phyloP scores from a whole-genome alignment of 2,113 vertebrate genomes.

The Salvelinus fontinalis region DNA sequence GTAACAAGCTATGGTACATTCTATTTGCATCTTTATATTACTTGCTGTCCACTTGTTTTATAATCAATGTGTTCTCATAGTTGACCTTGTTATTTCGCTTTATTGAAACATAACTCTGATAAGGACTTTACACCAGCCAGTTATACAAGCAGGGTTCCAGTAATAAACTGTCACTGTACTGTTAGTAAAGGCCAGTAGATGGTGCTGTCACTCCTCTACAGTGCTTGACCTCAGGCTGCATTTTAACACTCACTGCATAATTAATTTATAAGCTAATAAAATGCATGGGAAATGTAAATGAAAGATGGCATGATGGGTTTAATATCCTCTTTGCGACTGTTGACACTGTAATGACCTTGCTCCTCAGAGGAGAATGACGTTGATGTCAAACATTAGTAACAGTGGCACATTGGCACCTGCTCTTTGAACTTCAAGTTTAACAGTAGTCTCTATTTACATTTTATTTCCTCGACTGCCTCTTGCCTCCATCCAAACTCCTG shows the following conservation, averaged over 20 bases:
- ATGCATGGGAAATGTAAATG: constrained; percentile 49
- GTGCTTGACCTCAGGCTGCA: constrained; percentile 24
- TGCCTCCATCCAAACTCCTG: constrained; percentile 25
- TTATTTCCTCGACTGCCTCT: constrained; percentile 25
- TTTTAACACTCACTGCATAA: constrained; percentile 26
- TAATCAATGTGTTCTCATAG: too few species aligned
- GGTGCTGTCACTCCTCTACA: constrained; percentile 17
- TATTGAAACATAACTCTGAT: too few species aligned
- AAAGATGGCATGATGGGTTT: constrained; percentile 42
- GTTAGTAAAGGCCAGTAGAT: constrained; percentile 23
- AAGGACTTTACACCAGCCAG: too few species aligned
- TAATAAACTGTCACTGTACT: not conserved
- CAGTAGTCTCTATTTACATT: constrained; percentile 11
- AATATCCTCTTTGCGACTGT: constrained; percentile 35
- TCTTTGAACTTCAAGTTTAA: constrained; percentile 44
- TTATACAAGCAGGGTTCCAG: not conserved
- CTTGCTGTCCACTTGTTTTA: too few species aligned
- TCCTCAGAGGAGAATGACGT: constrained; percentile 26
- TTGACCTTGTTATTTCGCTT: too few species aligned
- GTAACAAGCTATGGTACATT: constrained; percentile 85
- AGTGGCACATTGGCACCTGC: constrained; percentile 2
- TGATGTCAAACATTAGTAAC: not conserved
- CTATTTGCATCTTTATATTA: not conserved
- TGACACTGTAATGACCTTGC: constrained; percentile 44
- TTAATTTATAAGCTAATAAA: constrained; percentile 46